Conservation (phyloP, 2,113 vertebrate genomes). For the Grus americana region DNA sequence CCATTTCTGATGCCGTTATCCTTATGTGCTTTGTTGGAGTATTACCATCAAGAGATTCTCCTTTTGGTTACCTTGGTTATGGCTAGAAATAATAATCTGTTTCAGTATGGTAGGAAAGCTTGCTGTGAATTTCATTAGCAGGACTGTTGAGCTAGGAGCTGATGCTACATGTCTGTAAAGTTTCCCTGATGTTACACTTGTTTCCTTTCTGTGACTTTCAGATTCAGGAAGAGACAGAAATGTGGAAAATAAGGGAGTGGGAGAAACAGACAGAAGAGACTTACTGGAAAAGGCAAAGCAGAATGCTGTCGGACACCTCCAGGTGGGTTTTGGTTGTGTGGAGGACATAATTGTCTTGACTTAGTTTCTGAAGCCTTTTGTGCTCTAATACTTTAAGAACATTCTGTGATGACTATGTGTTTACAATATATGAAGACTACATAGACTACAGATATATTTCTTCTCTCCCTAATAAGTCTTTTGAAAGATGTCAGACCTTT, state of each 20-base stretch:
- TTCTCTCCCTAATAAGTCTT: neutral
- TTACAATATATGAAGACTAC: neutral
- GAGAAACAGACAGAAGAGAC: constrained; percentile 81
- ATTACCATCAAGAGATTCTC: neutral
- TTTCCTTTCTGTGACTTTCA: constrained; percentile 51
- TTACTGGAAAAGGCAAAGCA: constrained; percentile 72
- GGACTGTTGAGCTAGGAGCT: neutral
- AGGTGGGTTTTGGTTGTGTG: constrained; percentile 45
- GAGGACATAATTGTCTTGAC: neutral
- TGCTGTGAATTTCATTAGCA: neutral
- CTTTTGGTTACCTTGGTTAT: neutral
- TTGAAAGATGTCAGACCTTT: neutral
- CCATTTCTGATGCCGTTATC: rapidly evolving
- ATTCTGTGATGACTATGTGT: neutral
- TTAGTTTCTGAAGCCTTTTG: neutral
- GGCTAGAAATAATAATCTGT: neutral
- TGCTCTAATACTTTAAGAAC: neutral
- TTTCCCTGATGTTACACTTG: neutral
- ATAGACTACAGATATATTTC: rapidly evolving
- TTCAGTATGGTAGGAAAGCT: neutral
- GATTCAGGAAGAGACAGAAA: constrained; percentile 96
- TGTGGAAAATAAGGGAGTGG: constrained; percentile 95
- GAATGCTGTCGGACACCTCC: constrained; percentile 70
- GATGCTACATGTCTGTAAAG: rapidly evolving
- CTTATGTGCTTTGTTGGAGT: neutral